Conservation (phyloP, 1,140 invertebrate genomes). For the Drosophila yakuba region DNA sequence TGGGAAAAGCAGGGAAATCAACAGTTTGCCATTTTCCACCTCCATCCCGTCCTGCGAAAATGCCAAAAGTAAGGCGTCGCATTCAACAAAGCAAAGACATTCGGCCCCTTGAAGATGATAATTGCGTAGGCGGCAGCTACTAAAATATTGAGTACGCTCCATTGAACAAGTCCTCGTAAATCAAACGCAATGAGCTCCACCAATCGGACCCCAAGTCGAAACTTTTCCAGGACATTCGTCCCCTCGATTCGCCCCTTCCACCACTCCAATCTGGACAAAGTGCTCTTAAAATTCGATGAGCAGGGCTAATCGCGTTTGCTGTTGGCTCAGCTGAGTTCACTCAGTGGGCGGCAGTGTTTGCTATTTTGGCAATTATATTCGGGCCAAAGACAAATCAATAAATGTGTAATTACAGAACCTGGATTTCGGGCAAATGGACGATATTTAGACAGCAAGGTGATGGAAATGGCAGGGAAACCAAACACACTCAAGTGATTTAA, state of each 20-base stretch:
- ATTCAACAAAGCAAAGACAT: constrained; percentile 43
- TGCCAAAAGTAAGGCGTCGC: constrained; percentile 35
- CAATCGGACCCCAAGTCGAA: background rate
- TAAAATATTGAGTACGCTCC: constrained; percentile 55
- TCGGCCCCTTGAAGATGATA: constrained; percentile 48
- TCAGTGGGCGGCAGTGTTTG: constrained; percentile 46
- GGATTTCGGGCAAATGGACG: constrained; percentile 25
- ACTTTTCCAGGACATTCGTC: constrained; percentile 39
- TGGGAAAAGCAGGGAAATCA: constrained; percentile 62
- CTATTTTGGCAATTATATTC: constrained; percentile 63
- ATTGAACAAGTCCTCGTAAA: constrained; percentile 62
- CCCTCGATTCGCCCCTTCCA: background rate
- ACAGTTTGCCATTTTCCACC: constrained; percentile 66
- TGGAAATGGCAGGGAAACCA: background rate
- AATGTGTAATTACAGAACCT: constrained; percentile 56
- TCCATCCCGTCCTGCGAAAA: constrained; percentile 23
- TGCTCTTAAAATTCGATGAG: constrained; percentile 72
- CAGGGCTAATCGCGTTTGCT: constrained; percentile 59
- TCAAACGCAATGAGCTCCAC: constrained; percentile 55
- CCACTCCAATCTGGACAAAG: constrained; percentile 48
- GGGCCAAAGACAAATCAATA: constrained; percentile 67
- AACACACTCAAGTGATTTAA: background rate
- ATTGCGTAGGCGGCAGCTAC: constrained; percentile 52
- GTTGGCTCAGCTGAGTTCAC: constrained; percentile 33
- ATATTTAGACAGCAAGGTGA: background rate